A percentile compares a stretch with the other conserved stretches of the same genome.
Evolutionary conservation across 2,113 vertebrate species (phyloP).

Genomic region (Xiphophorus hellerii): DNA sequence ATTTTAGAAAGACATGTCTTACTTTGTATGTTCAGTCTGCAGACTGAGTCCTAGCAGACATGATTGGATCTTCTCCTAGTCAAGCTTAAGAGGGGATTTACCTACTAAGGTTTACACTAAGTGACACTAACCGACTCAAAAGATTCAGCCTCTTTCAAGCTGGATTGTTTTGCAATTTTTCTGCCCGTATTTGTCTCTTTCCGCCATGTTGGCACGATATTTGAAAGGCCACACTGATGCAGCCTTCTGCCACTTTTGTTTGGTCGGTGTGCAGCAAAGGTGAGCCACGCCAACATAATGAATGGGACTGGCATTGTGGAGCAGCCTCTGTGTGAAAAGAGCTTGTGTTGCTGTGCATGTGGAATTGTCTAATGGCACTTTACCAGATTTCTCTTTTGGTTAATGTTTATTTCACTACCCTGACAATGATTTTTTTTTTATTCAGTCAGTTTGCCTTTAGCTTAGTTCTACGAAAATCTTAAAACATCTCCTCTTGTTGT

Average conservation of each 20-base stretch:
- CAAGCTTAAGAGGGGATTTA: background rate
- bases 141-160: background rate
- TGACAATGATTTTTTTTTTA: background rate
- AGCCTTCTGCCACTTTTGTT: background rate
- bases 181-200: background rate
- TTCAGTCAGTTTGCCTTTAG: background rate
- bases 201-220: background rate
- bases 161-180: background rate
- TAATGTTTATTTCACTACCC: background rate
- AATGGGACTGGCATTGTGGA: background rate
- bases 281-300: background rate
- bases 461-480: background rate
- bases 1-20: background rate
- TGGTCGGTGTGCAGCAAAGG: background rate
- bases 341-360: background rate
- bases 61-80: background rate
- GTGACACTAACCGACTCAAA: background rate
- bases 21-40: slow-evolving; percentile 8
- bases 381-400: background rate
- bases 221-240: background rate
- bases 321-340: background rate
- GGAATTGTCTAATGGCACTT: background rate
- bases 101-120: background rate
- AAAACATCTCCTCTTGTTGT: background rate
- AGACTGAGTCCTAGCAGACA: background rate